These are phyloP conservation scores for Planococcus citri DNA, from an alignment of 1,140 invertebrate genomes.

Conservation along the genomic window DNA sequence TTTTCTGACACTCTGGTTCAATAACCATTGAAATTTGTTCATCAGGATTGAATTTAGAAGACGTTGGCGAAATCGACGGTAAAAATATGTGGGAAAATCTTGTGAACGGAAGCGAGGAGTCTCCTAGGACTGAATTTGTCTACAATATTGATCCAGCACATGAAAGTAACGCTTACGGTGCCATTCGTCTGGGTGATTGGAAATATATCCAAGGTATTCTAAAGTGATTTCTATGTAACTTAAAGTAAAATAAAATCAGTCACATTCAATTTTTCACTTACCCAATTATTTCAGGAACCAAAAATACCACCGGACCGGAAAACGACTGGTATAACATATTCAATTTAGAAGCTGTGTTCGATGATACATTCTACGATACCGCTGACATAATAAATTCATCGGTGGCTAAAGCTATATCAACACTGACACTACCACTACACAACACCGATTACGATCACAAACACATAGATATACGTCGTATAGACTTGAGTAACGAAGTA, in stretches of 20 bases:
- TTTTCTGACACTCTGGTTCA: neutral
- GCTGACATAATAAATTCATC: neutral
- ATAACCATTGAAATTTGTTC: neutral
- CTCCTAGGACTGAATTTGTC: slow-evolving; percentile 49
- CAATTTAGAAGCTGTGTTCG: neutral
- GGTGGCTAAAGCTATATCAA: neutral
- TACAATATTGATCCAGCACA: slow-evolving; percentile 60
- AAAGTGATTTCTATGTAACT: no score
- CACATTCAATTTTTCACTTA: no score
- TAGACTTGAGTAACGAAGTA: neutral
- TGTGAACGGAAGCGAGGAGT: slow-evolving; percentile 35
- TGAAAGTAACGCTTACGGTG: slow-evolving; percentile 37
- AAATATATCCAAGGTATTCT: slow-evolving; percentile 56
- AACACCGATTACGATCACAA: neutral
- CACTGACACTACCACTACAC: no score
- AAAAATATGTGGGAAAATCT: slow-evolving; percentile 54
- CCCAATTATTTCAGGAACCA: neutral
- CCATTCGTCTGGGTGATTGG: slow-evolving; percentile 51
- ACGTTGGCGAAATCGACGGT: slow-evolving; percentile 48
- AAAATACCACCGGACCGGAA: neutral
- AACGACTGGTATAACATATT: neutral
- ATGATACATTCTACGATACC: neutral
- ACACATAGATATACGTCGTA: neutral
- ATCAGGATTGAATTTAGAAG: slow-evolving; percentile 27
- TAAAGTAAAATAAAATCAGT: no score